A percentile compares a stretch with the other conserved stretches of the same genome.
Evolutionary conservation across 2,113 vertebrate genomes (phyloP).

Genomic region (Calonectris borealis): DNA sequence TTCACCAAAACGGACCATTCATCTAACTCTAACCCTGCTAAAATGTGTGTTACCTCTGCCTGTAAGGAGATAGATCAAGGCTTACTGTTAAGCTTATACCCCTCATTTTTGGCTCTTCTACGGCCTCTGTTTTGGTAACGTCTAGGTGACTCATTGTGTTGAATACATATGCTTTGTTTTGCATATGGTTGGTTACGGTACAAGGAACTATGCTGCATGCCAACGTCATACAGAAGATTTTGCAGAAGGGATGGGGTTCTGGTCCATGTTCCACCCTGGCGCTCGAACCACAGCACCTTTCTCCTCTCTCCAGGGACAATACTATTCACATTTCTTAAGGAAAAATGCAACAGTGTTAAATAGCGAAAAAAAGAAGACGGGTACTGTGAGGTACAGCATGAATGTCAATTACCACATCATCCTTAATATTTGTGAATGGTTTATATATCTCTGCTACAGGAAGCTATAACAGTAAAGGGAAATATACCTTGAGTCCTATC

Average conservation of each 20-base stretch:
- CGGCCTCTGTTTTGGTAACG: not conserved
- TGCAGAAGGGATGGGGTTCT: not conserved
- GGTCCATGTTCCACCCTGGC: too few relatives aligned
- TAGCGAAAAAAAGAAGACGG: not conserved
- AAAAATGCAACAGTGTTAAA: not conserved
- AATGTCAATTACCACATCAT: not conserved
- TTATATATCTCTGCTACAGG: not conserved
- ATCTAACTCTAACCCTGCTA: not conserved
- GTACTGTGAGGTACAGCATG: fast-evolving
- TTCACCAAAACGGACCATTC: not conserved
- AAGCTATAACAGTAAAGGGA: not conserved
- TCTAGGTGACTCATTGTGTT: not conserved
- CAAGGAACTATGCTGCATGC: not conserved
- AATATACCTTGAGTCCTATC: not conserved
- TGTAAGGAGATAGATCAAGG: not conserved
- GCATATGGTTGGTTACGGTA: fast-evolving
- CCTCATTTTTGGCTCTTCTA: not conserved
- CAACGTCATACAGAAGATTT: not conserved
- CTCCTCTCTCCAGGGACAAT: not conserved
- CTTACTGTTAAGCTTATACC: not conserved
- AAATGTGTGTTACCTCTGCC: not conserved
- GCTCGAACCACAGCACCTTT: fast-evolving
- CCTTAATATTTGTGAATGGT: not conserved
- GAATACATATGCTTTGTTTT: not conserved
- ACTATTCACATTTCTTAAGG: not conserved